phyloP scores from a whole-genome alignment of 2,888 invertebrate species.

The Lordiphosa fenestrarum region DNA sequence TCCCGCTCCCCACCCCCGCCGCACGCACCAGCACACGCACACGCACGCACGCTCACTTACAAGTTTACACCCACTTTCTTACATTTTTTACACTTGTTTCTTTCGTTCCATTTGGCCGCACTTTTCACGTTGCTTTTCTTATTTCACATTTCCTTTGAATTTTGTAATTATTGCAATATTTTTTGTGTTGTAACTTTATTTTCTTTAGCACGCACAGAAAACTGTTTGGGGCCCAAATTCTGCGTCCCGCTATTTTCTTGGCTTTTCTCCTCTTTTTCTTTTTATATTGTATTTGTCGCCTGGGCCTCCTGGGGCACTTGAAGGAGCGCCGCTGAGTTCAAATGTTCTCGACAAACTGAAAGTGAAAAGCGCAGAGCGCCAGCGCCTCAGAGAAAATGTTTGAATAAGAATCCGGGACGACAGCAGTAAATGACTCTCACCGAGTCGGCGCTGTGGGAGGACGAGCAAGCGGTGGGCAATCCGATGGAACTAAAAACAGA shows the following conservation, averaged over 20 bases:
- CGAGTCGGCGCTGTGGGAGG: conserved; percentile 39
- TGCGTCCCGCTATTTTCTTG: conserved; percentile 4
- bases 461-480: conserved; percentile 63
- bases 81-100: conserved; percentile 53
- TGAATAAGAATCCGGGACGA: conserved; percentile 52
- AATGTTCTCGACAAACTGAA: conserved; percentile 73
- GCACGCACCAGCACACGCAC: background rate
- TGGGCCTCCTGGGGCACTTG: conserved; percentile 21
- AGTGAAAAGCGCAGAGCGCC: conserved; percentile 53
- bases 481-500: conserved; percentile 27
- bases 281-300: conserved; percentile 11
- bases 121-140: conserved; percentile 34
- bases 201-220: conserved; percentile 6
- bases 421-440: conserved; percentile 43
- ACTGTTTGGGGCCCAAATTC: conserved; percentile 6
- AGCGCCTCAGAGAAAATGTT: conserved; percentile 30
- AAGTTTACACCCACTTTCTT: conserved; percentile 40
- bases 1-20: no score
- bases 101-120: conserved; percentile 37
- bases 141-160: conserved; percentile 30
- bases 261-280: conserved; percentile 12
- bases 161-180: conserved; percentile 8
- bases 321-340: conserved; percentile 56
- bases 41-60: conserved; percentile 21
- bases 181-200: conserved; percentile 16